These are phyloP conservation scores for Bilobella aurantiaca DNA, from an alignment of 1,140 invertebrate species.

Conservation along the genomic window DNA sequence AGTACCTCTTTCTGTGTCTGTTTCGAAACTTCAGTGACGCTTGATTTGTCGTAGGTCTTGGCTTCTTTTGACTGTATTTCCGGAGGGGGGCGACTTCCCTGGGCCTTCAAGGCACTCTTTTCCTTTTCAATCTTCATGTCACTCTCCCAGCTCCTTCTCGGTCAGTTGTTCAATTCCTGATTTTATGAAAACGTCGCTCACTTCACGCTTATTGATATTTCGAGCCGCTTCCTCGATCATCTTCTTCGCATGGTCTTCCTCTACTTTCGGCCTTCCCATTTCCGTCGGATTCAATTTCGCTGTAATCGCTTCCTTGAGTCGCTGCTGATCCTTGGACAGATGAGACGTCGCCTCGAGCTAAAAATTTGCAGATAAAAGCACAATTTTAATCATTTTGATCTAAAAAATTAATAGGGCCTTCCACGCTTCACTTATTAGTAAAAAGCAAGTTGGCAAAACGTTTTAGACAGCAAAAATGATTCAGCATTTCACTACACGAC, in stretches of 20 bases:
- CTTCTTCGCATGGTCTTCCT: constrained; percentile 37
- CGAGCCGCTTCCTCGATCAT: constrained; percentile 21
- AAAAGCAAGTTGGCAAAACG: not conserved
- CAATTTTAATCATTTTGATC: not conserved
- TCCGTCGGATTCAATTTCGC: constrained; percentile 54
- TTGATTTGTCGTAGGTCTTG: constrained; percentile 73
- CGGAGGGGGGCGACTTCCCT: not conserved
- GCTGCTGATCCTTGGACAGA: constrained; percentile 67
- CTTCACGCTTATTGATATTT: constrained; percentile 23
- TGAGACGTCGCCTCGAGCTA: constrained; percentile 64
- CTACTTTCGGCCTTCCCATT: constrained; percentile 70
- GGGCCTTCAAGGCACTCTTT: constrained; percentile 14
- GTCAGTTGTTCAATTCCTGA: constrained; percentile 19
- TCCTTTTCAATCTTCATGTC: constrained; percentile 20
- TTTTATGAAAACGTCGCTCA: constrained; percentile 24
- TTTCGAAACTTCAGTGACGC: constrained; percentile 74
- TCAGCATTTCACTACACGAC: not conserved
- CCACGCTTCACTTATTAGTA: not conserved
- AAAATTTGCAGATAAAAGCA: constrained; percentile 14
- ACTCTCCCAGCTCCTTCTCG: constrained; percentile 22
- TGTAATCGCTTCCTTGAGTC: not conserved
- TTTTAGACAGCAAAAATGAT: not conserved
- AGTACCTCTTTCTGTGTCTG: constrained; percentile 76
- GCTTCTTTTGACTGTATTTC: constrained; percentile 53
- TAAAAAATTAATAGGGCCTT: not conserved